Conservation (phyloP, 2,888 invertebrate species). For the Xestia rhomboidea region DNA sequence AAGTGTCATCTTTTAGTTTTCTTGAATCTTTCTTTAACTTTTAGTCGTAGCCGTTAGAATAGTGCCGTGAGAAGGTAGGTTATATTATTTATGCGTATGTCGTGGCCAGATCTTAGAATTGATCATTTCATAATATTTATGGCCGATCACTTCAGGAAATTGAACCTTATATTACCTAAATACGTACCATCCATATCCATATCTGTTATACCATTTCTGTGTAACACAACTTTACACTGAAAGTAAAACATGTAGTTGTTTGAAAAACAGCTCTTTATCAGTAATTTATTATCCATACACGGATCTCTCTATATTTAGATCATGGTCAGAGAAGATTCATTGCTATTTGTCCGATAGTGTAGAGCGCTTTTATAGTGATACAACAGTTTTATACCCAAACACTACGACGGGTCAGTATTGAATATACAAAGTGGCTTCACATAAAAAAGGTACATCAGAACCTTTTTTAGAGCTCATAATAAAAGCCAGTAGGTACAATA, state of each 20-base stretch:
- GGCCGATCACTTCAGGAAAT: neutral
- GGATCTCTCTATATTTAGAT: neutral
- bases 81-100: neutral
- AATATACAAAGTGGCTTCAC: neutral
- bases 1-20: neutral
- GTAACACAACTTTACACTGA: neutral
- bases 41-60: too few species aligned
- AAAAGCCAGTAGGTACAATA: slow-evolving; percentile 15
- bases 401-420: neutral
- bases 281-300: neutral
- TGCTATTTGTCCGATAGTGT: neutral
- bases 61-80: neutral
- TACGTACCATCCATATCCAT: neutral
- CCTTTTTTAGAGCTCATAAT: neutral
- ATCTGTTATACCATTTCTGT: neutral
- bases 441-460: neutral
- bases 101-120: neutral
- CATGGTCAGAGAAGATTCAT: neutral
- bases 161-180: too few species aligned
- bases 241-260: neutral
- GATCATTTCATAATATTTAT: neutral
- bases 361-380: neutral
- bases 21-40: neutral
- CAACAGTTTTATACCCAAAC: neutral
- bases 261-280: neutral